These are phyloP conservation scores for Drosophila aff. DNA, from an alignment of 1,140 invertebrate species.

Conservation along the genomic window DNA sequence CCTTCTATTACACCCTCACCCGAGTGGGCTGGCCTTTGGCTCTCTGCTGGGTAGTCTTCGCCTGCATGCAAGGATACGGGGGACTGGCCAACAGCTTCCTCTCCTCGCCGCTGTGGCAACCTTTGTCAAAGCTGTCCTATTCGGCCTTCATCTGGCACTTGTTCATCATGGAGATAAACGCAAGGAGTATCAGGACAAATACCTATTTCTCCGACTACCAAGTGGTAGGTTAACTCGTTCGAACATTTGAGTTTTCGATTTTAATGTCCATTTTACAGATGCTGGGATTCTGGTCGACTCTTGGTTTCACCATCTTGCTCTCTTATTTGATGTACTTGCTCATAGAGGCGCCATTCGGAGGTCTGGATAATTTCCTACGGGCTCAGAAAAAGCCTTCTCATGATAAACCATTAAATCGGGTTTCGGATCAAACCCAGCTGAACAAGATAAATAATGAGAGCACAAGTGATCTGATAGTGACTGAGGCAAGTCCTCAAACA, in stretches of 20 bases:
- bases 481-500: background rate
- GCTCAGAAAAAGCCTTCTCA: background rate
- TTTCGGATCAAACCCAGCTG: background rate
- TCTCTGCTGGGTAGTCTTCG: slow-evolving; percentile 89
- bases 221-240: slow-evolving; percentile 30
- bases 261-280: slow-evolving; percentile 14
- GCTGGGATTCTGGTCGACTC: slow-evolving; percentile 43
- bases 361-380: slow-evolving; percentile 21
- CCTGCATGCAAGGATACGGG: slow-evolving; percentile 88
- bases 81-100: slow-evolving; percentile 86
- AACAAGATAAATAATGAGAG: background rate
- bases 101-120: slow-evolving; percentile 85
- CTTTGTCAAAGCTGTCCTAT: slow-evolving; percentile 85
- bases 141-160: slow-evolving; percentile 86
- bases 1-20: slow-evolving; percentile 88
- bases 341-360: slow-evolving; percentile 39
- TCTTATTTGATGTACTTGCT: slow-evolving; percentile 24
- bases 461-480: background rate
- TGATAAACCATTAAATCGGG: background rate
- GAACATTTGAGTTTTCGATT: background rate
- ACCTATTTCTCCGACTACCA: slow-evolving; percentile 52
- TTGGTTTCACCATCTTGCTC: slow-evolving; percentile 6
- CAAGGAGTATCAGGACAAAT: slow-evolving; percentile 23
- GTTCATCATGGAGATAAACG: slow-evolving; percentile 39
- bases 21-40: slow-evolving; percentile 87